These are phyloP conservation scores for Pygmarrhopalites habei DNA, from an alignment of 1,140 invertebrate genomes.

Conservation along the genomic window DNA sequence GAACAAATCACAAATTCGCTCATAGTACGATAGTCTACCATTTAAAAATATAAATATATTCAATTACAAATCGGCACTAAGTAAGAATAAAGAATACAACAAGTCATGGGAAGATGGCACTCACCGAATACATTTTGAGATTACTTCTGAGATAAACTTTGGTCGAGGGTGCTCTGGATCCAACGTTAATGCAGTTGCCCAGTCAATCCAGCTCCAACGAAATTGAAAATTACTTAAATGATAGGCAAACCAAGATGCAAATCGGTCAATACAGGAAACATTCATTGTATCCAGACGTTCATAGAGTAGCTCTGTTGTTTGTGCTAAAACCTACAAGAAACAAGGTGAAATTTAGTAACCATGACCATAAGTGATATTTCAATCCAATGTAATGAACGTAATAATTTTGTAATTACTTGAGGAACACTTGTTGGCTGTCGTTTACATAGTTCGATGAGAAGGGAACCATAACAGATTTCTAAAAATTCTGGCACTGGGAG, in stretches of 20 bases:
- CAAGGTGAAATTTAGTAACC: no score
- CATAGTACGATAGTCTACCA: constrained; percentile 90
- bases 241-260: constrained; percentile 96
- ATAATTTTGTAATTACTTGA: constrained; percentile 60
- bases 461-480: constrained; percentile 90
- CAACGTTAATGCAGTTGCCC: constrained; percentile 74
- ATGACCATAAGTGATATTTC: not conserved
- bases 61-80: constrained; percentile 7
- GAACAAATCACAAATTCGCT: constrained; percentile 84
- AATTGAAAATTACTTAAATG: constrained; percentile 99
- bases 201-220: constrained; percentile 97
- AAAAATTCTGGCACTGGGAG: constrained; percentile 79
- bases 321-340: constrained; percentile 64
- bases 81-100: not conserved
- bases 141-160: constrained; percentile 90
- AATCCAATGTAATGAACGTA: not conserved
- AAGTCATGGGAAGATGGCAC: no score
- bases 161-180: constrained; percentile 86
- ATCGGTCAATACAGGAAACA: constrained; percentile 89
- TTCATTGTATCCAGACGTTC: constrained; percentile 96
- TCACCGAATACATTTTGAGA: constrained; percentile 81
- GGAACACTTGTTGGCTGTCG: constrained; percentile 93
- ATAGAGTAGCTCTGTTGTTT: constrained; percentile 95
- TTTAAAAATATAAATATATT: constrained; percentile 42
- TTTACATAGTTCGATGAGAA: constrained; percentile 95